Base-by-base conservation (phyloP, 2,113 vertebrate species). In the Gasterosteus aculeatus region DNA sequence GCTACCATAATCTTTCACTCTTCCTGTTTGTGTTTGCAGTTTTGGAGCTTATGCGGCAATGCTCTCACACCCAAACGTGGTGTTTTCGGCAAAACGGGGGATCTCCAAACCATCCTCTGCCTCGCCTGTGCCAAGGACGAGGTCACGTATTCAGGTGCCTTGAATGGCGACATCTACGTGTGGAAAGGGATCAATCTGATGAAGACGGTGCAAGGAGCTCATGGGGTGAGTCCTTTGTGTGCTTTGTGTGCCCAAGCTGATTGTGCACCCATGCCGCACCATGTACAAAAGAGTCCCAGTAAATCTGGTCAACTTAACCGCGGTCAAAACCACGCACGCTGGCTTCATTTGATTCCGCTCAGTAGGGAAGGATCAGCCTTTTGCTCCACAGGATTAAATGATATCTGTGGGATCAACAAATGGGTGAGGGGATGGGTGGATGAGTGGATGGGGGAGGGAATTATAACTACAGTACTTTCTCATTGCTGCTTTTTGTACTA, bases 41-140 rank as follows among this genome's bases (percentile, higher is more conserved):
- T 99, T 89, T 99, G 98, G 98, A 99, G 94, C 92, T 94, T 99
- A 84, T 99, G 98, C 82, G 98, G 98, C 86, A 99, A 99, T 82
- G 97, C 98, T 62, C 81, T 99, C 87, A 98, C 97, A 41, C 97
- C 98, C 57, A 98, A 97, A 80, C 95, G 98, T 72, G 98, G 98
- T 7, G 94, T 99, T 82, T 99, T 99, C 91, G 98, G 98, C 87
- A 99, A 97, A 93, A 96, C 96, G 0, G 98, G 98, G 77, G 98
- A 99, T 87, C 97, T 99, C 75, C 98, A 99, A 92, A 99, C 98
- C 72, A 99, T 99, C 88, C 85, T 99, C 87, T 99, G 98, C 93
- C 95, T 99, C 31, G 97, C 98, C 56, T 98, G 98, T 85, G 96
- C 98, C 26, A 95, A 95, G 83, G 98, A 99, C 58, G 97, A 99